Conservation (phyloP, 2,113 vertebrate species). For the Isichthys henryi region DNA sequence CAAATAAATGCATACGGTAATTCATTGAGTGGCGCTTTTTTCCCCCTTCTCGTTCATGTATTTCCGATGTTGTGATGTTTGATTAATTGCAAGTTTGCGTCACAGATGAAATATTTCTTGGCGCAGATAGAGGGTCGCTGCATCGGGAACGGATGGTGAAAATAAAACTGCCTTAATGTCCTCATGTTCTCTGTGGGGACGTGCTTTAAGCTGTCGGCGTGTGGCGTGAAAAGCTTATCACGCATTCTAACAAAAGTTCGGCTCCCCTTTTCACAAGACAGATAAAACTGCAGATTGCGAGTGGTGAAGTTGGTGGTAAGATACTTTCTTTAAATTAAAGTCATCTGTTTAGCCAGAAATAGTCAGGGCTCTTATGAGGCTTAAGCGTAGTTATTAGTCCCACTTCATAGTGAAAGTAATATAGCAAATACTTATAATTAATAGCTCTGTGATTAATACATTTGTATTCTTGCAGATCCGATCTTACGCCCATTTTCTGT, state of each 20-base stretch:
- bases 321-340: background rate
- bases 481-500: background rate
- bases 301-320: background rate
- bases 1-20: background rate
- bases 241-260: background rate
- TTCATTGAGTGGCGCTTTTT: background rate
- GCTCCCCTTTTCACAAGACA: background rate
- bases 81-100: slow-evolving; percentile 45
- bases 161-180: slow-evolving; percentile 47
- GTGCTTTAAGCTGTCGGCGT: background rate
- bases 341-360: background rate
- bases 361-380: background rate
- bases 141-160: background rate
- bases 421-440: background rate
- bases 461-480: background rate
- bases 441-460: background rate
- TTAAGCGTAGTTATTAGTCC: background rate
- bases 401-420: background rate
- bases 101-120: slow-evolving; percentile 57
- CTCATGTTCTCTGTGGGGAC: background rate
- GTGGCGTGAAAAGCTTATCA: background rate
- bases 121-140: slow-evolving; percentile 16
- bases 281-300: background rate
- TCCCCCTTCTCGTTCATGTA: background rate
- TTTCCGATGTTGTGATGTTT: background rate